Evolutionary conservation across 92 coral and sea anemone species (phyloP).

Genomic region (Paramuricea clavata): DNA sequence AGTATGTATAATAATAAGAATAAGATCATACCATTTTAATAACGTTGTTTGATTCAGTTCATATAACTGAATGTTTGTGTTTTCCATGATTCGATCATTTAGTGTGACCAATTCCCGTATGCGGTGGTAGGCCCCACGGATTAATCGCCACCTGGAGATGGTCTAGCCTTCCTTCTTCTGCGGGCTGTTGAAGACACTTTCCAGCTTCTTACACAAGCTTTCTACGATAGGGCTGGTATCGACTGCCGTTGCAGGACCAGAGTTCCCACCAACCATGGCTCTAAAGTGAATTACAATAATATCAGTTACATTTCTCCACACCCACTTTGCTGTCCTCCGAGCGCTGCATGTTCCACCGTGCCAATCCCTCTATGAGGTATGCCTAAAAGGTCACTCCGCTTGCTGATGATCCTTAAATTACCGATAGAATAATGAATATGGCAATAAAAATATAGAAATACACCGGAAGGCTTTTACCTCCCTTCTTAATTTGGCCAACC

Average conservation of each 20-base stretch:
- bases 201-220: conserved; percentile 41
- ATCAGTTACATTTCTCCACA: background rate
- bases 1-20: background rate
- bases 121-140: conserved; percentile 53
- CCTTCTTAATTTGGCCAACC: background rate
- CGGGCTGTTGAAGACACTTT: conserved; percentile 17
- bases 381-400: conserved; percentile 4
- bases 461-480: background rate
- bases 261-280: conserved; percentile 60
- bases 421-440: background rate
- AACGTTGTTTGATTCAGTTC: conserved; percentile 51
- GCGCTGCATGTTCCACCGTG: background rate
- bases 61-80: conserved; percentile 47
- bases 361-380: background rate
- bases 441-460: background rate
- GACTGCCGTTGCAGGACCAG: conserved; percentile 60
- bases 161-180: conserved; percentile 19
- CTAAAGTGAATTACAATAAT: conserved; percentile 4
- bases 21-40: conserved; percentile 2
- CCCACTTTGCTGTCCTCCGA: background rate
- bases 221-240: conserved; percentile 68
- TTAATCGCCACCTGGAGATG: conserved; percentile 56
- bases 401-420: background rate
- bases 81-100: conserved; percentile 33
- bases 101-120: conserved; percentile 45